These are phyloP conservation scores for Propithecus coquereli DNA, from an alignment of 2,113 vertebrate species.

Conservation along the genomic window DNA sequence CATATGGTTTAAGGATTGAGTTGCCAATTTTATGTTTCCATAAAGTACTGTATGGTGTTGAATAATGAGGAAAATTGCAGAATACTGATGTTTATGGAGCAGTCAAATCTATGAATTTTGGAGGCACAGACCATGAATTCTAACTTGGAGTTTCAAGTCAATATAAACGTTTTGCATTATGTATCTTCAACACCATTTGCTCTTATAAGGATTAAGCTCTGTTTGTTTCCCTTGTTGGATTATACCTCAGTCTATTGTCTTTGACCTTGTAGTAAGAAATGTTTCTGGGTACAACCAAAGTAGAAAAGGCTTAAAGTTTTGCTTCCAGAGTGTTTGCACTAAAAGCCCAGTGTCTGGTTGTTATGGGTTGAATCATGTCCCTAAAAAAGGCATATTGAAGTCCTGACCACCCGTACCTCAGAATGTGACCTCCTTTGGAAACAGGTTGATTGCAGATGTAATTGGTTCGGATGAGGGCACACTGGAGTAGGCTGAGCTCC, in stretches of 20 bases:
- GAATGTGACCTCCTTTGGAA: too few relatives aligned
- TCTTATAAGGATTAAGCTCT: neutral
- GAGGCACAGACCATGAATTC: constrained; percentile 3
- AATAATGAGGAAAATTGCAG: neutral
- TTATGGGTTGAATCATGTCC: neutral
- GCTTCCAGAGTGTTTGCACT: neutral
- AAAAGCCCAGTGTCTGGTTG: neutral
- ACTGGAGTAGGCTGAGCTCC: too few relatives aligned
- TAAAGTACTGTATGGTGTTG: constrained; percentile 7
- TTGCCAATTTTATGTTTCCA: constrained; percentile 29
- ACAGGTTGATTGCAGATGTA: too few relatives aligned
- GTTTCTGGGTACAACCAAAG: neutral
- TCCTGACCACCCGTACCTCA: too few relatives aligned
- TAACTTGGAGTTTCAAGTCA: constrained; percentile 1
- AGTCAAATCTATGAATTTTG: neutral
- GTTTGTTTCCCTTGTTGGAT: neutral
- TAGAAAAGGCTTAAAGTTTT: neutral
- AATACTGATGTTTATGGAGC: constrained; percentile 27
- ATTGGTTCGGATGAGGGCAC: too few relatives aligned
- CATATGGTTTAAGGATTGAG: constrained; percentile 20
- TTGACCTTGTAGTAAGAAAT: neutral
- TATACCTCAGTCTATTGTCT: neutral
- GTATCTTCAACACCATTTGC: constrained; percentile 24
- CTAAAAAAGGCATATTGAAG: too few relatives aligned
- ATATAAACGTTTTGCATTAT: constrained; percentile 41